These are phyloP conservation scores for Trichogramma pretiosum DNA, from an alignment of 1,140 invertebrate genomes.

Conservation along the genomic window DNA sequence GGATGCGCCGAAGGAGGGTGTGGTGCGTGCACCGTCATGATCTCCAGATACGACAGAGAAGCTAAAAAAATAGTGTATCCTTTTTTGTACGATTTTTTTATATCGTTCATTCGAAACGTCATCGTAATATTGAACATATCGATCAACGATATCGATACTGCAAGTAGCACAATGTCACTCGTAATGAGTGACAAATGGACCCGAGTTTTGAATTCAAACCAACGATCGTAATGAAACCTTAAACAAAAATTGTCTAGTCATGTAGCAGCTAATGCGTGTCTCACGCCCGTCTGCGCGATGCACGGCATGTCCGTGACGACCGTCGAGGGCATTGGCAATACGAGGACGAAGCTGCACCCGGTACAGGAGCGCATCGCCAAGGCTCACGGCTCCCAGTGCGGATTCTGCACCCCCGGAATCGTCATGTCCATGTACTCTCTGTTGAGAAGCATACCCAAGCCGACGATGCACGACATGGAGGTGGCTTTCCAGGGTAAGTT, in stretches of 20 bases:
- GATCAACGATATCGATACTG: background rate
- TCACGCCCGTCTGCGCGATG: slow-evolving; percentile 72
- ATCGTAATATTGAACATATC: too few species aligned
- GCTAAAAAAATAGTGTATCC: slow-evolving; percentile 57
- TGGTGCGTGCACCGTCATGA: slow-evolving; percentile 88
- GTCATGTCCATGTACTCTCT: slow-evolving; percentile 91
- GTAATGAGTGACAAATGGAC: background rate
- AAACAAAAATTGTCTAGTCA: slow-evolving; percentile 53
- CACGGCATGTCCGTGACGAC: slow-evolving; percentile 82
- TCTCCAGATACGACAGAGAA: slow-evolving; percentile 62
- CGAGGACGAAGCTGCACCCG: slow-evolving; percentile 63
- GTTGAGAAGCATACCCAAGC: slow-evolving; percentile 56
- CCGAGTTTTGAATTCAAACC: too few species aligned
- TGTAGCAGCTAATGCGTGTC: slow-evolving; percentile 79
- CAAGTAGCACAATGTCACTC: background rate
- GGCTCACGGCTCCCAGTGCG: slow-evolving; percentile 83
- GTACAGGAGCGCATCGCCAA: slow-evolving; percentile 80
- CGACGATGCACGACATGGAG: slow-evolving; percentile 66
- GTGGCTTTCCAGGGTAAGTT: slow-evolving; percentile 64
- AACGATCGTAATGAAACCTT: too few species aligned
- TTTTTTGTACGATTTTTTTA: too few species aligned
- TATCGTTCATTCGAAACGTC: too few species aligned
- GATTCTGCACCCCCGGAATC: slow-evolving; percentile 85
- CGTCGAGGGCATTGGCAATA: slow-evolving; percentile 77
- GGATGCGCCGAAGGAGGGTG: slow-evolving; percentile 90